A percentile compares a stretch with the other conserved stretches of the same genome.
Conservation (phyloP, 2,797 vertebrate genomes). For the Lacerta agilis region DNA sequence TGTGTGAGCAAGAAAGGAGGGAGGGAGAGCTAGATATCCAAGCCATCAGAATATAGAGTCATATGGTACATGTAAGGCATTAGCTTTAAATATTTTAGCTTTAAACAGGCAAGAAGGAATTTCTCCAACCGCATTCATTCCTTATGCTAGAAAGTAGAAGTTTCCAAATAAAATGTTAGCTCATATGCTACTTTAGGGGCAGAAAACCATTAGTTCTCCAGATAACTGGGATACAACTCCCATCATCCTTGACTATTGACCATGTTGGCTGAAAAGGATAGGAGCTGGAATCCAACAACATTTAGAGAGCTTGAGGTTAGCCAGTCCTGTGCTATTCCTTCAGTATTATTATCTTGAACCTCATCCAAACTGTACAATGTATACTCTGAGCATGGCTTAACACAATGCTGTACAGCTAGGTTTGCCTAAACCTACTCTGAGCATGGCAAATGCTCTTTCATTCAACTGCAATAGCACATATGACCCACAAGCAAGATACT, state of each 20-base stretch:
- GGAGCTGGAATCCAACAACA: too few species aligned
- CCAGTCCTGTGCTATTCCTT: not conserved
- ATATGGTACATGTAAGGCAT: not conserved
- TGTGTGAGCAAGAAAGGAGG: not conserved
- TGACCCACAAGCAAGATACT: not conserved
- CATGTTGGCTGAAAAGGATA: too few species aligned
- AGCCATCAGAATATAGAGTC: not conserved
- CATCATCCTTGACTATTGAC: too few species aligned
- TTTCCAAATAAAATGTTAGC: not conserved
- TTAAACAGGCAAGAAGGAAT: not conserved
- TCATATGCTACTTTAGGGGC: not conserved
- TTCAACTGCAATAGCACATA: not conserved
- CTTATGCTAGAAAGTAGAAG: not conserved
- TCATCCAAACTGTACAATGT: not conserved
- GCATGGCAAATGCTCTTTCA: not conserved
- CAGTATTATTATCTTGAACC: not conserved
- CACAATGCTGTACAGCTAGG: not conserved
- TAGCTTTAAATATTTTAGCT: not conserved
- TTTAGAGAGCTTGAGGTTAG: too few species aligned
- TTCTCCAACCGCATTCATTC: not conserved
- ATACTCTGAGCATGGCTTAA: not conserved
- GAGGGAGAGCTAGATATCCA: not conserved
- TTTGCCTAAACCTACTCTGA: not conserved
- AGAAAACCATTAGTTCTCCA: too few species aligned
- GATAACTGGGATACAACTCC: too few species aligned